These are phyloP conservation scores for Drosophila kurseongensis DNA, from an alignment of 1,140 invertebrate genomes.

Conservation along the genomic window DNA sequence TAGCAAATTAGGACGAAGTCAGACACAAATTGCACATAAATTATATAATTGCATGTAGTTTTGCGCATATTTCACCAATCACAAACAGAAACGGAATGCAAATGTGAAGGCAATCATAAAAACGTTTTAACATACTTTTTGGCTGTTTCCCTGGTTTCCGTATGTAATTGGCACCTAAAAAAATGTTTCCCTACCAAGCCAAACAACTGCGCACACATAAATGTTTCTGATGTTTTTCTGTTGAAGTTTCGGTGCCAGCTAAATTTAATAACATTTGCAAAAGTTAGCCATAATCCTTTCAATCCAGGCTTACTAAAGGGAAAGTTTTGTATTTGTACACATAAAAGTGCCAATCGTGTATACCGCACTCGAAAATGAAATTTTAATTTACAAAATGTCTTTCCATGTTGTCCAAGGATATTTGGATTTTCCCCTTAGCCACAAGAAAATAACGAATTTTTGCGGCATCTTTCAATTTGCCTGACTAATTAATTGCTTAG, in stretches of 20 bases:
- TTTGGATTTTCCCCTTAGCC: not conserved
- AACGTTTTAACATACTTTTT: conserved; percentile 17
- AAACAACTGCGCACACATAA: not conserved
- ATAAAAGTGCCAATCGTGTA: not conserved
- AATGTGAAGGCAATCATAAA: conserved; percentile 11
- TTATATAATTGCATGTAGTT: conserved; percentile 37
- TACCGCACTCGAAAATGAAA: not conserved
- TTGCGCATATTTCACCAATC: conserved; percentile 19
- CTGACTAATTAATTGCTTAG: conserved; percentile 32
- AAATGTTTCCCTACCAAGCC: conserved; percentile 14
- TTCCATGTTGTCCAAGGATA: not conserved
- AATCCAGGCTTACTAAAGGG: not conserved
- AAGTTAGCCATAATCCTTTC: conserved; percentile 2
- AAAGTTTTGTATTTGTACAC: not conserved
- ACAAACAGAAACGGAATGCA: conserved; percentile 29
- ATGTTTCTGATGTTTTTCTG: not conserved
- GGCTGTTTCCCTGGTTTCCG: not conserved
- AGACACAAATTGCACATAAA: conserved; percentile 39
- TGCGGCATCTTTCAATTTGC: conserved; percentile 7
- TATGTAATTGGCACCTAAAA: conserved; percentile 27
- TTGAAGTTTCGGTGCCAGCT: conserved; percentile 4
- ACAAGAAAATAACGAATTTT: conserved; percentile 7
- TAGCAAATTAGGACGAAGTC: conserved; percentile 34
- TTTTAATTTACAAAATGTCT: conserved; percentile 17
- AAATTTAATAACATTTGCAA: conserved; percentile 1